A percentile compares a stretch with the other conserved stretches of the same genome.
phyloP scores from a whole-genome alignment of 2,888 invertebrate genomes.

The Callyntrura sp. region DNA sequence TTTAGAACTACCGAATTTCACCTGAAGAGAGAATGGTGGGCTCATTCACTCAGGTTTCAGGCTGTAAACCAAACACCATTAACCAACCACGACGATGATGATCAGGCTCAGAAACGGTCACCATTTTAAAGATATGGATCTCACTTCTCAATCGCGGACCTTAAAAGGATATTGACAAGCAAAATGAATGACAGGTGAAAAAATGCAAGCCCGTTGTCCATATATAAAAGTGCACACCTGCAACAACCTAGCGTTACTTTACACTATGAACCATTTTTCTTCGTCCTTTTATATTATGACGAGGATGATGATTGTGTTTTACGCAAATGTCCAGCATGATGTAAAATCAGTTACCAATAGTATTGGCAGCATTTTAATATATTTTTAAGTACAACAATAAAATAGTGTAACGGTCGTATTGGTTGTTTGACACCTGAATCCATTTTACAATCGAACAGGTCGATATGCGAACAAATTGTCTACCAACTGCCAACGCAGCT shows the following conservation, averaged over 20 bases:
- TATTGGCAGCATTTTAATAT: constrained; percentile 1
- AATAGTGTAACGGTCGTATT: constrained; percentile 16
- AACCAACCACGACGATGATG: neutral
- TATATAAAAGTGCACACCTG: constrained; percentile 5
- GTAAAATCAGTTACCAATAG: neutral
- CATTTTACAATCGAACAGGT: constrained; percentile 15
- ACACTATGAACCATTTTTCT: constrained; percentile 8
- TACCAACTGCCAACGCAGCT: neutral
- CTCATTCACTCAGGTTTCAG: constrained; percentile 8
- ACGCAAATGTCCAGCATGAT: constrained; percentile 27
- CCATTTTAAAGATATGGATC: constrained; percentile 61
- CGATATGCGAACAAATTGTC: neutral
- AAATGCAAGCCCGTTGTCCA: constrained; percentile 13
- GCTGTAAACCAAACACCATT: constrained; percentile 3
- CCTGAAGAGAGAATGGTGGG: constrained; percentile 36
- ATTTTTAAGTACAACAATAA: constrained; percentile 42
- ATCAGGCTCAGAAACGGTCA: constrained; percentile 5
- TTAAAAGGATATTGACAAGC: constrained; percentile 65
- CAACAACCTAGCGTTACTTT: constrained; percentile 18
- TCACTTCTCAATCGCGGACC: constrained; percentile 49
- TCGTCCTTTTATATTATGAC: neutral
- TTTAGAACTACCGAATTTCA: constrained; percentile 58
- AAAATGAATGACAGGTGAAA: constrained; percentile 67
- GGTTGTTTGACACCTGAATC: constrained; percentile 8
- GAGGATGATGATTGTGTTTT: neutral